Conservation (phyloP, 2,888 invertebrate genomes). For the Microctonus hyperodae region DNA sequence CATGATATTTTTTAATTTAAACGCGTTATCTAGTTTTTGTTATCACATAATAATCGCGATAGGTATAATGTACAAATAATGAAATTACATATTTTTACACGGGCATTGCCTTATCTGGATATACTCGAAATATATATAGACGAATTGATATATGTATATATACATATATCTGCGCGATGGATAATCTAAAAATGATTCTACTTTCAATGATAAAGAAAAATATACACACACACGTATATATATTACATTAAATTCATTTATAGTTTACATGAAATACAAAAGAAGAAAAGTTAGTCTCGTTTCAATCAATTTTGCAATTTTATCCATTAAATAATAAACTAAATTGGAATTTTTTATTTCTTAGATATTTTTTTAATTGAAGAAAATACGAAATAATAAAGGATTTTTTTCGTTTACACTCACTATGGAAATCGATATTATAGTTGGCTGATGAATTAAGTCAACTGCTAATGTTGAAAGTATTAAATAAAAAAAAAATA, state of each 20-base stretch:
- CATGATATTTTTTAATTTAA: not conserved
- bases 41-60: not conserved
- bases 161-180: not conserved
- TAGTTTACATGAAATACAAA: no score
- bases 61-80: not conserved
- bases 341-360: not conserved
- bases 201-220: not conserved
- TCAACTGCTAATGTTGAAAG: not conserved
- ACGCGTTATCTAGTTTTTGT: not conserved
- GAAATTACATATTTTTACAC: not conserved
- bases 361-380: not conserved
- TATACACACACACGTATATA: no score
- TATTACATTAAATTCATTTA: no score
- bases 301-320: no score
- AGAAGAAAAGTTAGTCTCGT: no score
- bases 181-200: not conserved
- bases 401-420: no score
- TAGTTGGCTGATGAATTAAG: not conserved
- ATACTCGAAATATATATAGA: not conserved
- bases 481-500: not conserved
- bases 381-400: not conserved
- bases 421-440: conserved; percentile 2
- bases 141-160: not conserved
- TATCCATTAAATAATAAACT: no score
- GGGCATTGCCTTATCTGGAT: conserved; percentile 8